These are phyloP conservation scores for Xenentodon cancila DNA, from an alignment of 2,797 vertebrate genomes.

Conservation along the genomic window DNA sequence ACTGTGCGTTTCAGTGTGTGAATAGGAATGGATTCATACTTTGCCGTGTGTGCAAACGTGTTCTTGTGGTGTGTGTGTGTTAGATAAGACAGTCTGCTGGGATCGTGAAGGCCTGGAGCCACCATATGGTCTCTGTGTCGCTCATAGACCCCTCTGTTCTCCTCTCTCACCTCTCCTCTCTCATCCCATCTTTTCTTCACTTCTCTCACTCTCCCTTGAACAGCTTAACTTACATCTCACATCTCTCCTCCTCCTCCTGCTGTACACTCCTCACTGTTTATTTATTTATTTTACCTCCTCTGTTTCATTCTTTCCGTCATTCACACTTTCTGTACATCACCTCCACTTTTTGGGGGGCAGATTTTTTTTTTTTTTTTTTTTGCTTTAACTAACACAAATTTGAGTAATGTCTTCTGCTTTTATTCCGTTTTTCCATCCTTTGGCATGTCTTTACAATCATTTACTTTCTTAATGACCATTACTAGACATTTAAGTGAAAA, in stretches of 20 bases:
- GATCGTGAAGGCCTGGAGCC: constrained; percentile 51
- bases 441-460: too few species aligned
- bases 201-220: constrained; percentile 25
- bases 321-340: constrained; percentile 1
- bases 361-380: not conserved
- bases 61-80: constrained; percentile 28
- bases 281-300: not conserved
- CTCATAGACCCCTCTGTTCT: constrained; percentile 53
- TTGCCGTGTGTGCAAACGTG: constrained; percentile 31
- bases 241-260: constrained; percentile 7
- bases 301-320: not conserved
- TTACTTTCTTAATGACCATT: too few species aligned
- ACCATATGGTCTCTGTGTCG: constrained; percentile 66
- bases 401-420: too few species aligned
- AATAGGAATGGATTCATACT: constrained; percentile 16
- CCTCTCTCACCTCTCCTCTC: constrained; percentile 32
- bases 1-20: constrained; percentile 20
- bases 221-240: constrained; percentile 44
- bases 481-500: too few species aligned
- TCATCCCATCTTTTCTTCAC: constrained; percentile 33
- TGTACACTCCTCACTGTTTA: constrained; percentile 12
- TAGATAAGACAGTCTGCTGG: constrained; percentile 53
- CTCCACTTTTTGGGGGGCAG: constrained; percentile 11
- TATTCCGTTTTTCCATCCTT: too few species aligned
- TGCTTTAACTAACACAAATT: too few species aligned